These are phyloP conservation scores for Alectura lathami DNA, from an alignment of 2,113 vertebrate species.

Conservation along the genomic window DNA sequence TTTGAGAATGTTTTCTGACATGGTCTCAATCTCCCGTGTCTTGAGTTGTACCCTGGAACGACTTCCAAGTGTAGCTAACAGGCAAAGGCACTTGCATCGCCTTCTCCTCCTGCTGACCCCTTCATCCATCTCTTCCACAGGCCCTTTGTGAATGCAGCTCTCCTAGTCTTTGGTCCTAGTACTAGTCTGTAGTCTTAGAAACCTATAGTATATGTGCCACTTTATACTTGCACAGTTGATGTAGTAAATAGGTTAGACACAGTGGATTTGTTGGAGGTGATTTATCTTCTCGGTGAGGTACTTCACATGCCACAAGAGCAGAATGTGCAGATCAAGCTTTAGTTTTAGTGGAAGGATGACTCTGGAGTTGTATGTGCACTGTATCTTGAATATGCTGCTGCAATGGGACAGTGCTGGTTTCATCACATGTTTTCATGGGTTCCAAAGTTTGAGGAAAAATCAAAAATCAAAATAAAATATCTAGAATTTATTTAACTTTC, in stretches of 20 bases:
- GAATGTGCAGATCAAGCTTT: background rate
- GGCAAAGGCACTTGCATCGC: background rate
- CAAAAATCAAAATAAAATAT: background rate
- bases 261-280: background rate
- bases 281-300: background rate
- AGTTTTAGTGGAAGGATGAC: background rate
- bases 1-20: background rate
- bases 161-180: background rate
- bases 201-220: background rate
- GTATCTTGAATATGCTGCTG: background rate
- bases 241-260: background rate
- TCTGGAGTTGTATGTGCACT: background rate
- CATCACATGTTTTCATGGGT: background rate
- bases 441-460: background rate
- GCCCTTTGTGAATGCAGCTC: background rate
- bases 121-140: background rate
- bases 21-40: background rate
- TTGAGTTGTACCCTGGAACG: background rate
- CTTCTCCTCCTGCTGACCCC: background rate
- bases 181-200: background rate
- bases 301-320: fast-evolving
- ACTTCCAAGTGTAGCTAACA: background rate
- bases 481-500: background rate
- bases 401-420: fast-evolving
- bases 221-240: background rate